Evolutionary conservation across 2,113 vertebrate genomes (phyloP), one percentile per base, ranked within the genome.

Genomic region (Parus major): DNA sequence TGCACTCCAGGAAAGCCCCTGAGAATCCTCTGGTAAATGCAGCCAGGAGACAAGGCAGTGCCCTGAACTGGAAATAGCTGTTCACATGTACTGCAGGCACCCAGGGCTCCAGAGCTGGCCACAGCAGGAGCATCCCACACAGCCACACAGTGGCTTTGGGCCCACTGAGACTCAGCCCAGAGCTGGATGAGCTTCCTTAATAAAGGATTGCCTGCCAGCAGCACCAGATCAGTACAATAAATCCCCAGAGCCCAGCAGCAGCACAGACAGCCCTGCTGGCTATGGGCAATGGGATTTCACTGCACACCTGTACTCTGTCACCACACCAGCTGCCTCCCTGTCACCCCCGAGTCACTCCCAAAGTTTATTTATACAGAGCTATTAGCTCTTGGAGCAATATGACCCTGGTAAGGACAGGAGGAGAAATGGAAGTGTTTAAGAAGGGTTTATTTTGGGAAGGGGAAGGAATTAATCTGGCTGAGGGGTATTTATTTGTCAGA

Each of bases 341-440:
- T 16, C 83, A 41, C 88, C 53, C 42, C n/a, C 28, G 5, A 65
- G 80, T 76, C 68, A 57, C 35, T 77, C 52, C 39, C 50, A 36
- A 64, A 65, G 82, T 80, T 92, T 80, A 92, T 86, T 92, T 81
- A 55, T 39, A 23, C 3, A 19, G 59, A 53, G 61, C 53, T 57
- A 35, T 92, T 57, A 80, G 59, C 47, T 53, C 63, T 35, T 4
- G 1, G 55, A 90, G 80, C 49, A 73, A 18, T 2, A 22, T 0
- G 0, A 4, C 56, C 60, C 71, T 83, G 76, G 39, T 0, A 1
- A 83, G 47, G 64, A 88, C 68, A 72, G 77, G 8, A 92, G 77
- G 53, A 92, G 65, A 82, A 84, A 92, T 76, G n/a, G 81, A 94
- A 91, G 65, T 44, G 61, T 66, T 95, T 90, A 86, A 83, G 60